phyloP scores from a whole-genome alignment of 2,888 invertebrate genomes.

The Lagria hirta region DNA sequence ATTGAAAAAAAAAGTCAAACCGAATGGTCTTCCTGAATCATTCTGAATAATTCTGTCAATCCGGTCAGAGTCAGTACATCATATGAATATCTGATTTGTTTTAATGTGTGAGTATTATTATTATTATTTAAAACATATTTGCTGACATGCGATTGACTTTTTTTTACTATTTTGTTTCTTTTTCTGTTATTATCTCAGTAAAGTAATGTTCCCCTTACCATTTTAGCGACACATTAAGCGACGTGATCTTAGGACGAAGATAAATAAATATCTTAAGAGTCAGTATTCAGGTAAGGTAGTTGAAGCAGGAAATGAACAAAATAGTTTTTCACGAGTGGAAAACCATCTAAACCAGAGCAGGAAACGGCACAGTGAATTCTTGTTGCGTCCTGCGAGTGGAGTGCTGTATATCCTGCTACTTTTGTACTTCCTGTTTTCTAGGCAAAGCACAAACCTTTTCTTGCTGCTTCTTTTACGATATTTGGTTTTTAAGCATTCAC shows the following conservation, averaged over 20 bases:
- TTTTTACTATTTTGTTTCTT: too few species aligned
- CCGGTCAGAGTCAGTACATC: too few species aligned
- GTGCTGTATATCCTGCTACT: conserved; percentile 44
- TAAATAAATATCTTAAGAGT: conserved; percentile 22
- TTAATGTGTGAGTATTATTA: not conserved
- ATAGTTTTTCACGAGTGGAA: conserved; percentile 22
- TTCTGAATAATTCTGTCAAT: too few species aligned
- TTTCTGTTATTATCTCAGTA: too few species aligned
- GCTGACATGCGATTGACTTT: too few species aligned
- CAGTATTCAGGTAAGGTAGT: conserved; percentile 20
- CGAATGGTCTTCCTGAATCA: too few species aligned
- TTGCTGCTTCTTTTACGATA: conserved; percentile 17
- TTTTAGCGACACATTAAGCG: too few species aligned
- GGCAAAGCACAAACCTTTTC: conserved; percentile 16
- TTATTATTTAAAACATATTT: conserved; percentile 3
- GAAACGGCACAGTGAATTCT: conserved; percentile 42
- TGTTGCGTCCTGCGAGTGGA: conserved; percentile 37
- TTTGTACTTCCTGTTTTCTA: conserved; percentile 35
- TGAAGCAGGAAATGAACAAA: conserved; percentile 24
- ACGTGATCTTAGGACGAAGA: conserved; percentile 13
- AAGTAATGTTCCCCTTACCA: too few species aligned
- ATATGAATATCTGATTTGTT: conserved; percentile 8
- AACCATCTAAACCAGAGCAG: conserved; percentile 31
- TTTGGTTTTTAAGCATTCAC: conserved; percentile 9
- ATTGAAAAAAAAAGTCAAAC: too few species aligned